Evolutionary conservation across 2,797 vertebrate species (phyloP).

Genomic region (Poeciliopsis turneri): DNA sequence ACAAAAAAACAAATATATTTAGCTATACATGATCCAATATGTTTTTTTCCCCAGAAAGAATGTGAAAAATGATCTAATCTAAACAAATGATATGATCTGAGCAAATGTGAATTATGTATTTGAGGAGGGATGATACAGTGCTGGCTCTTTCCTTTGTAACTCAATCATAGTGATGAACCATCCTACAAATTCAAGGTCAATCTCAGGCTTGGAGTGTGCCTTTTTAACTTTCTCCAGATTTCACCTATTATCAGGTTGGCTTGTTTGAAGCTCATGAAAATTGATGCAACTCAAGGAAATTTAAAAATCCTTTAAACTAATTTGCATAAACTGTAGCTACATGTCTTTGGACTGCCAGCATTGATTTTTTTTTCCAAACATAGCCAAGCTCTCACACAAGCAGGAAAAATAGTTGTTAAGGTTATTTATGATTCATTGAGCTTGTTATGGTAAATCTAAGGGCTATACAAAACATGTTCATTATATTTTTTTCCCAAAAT

Average conservation of each 20-base stretch:
- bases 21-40: slow-evolving; percentile 19
- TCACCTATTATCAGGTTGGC: background rate
- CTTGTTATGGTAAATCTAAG: no score
- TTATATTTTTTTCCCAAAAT: no score
- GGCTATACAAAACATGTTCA: no score
- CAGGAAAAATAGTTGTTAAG: background rate
- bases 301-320: slow-evolving; percentile 4
- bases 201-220: slow-evolving; percentile 5
- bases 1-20: slow-evolving; percentile 13
- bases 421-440: no score
- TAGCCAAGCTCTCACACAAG: slow-evolving; percentile 4
- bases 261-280: background rate
- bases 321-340: background rate
- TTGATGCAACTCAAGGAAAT: slow-evolving; percentile 8
- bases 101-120: slow-evolving; percentile 14
- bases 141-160: slow-evolving; percentile 27
- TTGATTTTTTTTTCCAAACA: slow-evolving; percentile 7
- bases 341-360: background rate
- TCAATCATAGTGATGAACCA: slow-evolving; percentile 15
- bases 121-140: slow-evolving; percentile 18
- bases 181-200: slow-evolving; percentile 27
- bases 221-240: background rate
- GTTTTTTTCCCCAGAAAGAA: slow-evolving; percentile 8
- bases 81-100: slow-evolving; percentile 17
- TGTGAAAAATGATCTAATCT: slow-evolving; percentile 17